Base-by-base conservation (phyloP, 2,113 vertebrate species). In the Columba janthina region DNA sequence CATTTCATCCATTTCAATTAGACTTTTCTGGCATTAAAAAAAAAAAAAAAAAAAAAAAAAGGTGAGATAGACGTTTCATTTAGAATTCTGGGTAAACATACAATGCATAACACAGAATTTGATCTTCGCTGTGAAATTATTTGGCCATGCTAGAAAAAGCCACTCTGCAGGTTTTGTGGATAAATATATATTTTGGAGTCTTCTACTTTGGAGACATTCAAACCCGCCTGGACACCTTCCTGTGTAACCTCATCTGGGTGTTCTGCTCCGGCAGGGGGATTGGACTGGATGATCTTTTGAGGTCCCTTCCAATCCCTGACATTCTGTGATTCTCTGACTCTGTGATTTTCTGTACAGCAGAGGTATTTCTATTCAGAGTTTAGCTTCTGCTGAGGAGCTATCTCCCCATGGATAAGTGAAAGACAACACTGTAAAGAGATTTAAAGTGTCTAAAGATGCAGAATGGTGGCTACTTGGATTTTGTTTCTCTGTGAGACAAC, bases 1-100 rank as follows among this genome's bases (percentile, higher is more conserved):
- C 31, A 76, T 91, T 95, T 87, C 81, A 93, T 78, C 57, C 61
- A 67, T 89, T 79, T 62, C 58, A 78, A 88, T 85, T 66, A 82
- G 54, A 76, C 8, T 87, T 89, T 66, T 70, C 58, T 34, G 32
- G 40, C 58, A 36, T 36, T 36, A 36, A 58, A 66, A 2, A 1
- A 14, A 25, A 58, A 56, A 32, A 65, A n/a, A 34, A 61, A 62
- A 40, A 51, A 65, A 71, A 64, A 16, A 40, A 38, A 13, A 25
- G 15, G 40, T 5, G 15, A 44, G 42, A 44, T 16, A 44, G 57
- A 42, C 88, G 20, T 29, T 73, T 80, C 6, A 62, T 62, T 80
- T 54, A 28, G 29, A 28, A 81, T 84, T 66, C 36, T 67, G 56
- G 5, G 5, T 81, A 89, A 93, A 72, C 3, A 10, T 54, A 57